Evolutionary conservation across 2,888 invertebrate species (phyloP).

Genomic region (Drosophila dives): DNA sequence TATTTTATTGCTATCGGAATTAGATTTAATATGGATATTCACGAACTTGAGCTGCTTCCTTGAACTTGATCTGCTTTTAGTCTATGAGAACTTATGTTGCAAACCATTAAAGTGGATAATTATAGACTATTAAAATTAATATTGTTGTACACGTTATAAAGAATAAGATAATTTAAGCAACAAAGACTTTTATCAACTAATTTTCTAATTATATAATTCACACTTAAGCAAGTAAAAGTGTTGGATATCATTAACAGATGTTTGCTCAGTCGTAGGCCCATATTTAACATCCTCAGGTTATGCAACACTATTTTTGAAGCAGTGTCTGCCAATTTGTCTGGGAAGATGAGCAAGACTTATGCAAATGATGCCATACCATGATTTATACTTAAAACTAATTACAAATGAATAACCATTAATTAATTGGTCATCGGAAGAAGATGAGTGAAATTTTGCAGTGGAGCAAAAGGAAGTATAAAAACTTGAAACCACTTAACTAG

Average conservation of each 20-base stretch:
- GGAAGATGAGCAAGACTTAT: slow-evolving; percentile 27
- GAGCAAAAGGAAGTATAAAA: slow-evolving; percentile 29
- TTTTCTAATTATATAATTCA: background rate
- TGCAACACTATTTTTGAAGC: slow-evolving; percentile 32
- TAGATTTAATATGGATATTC: background rate
- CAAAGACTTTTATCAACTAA: background rate
- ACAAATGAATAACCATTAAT: slow-evolving; percentile 33
- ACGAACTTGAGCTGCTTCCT: background rate
- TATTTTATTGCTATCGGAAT: background rate
- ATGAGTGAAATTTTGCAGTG: slow-evolving; percentile 37
- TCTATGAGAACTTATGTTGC: background rate
- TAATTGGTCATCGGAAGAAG: slow-evolving; percentile 30
- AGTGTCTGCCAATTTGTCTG: slow-evolving; percentile 63
- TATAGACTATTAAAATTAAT: background rate
- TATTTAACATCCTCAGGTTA: slow-evolving; percentile 28
- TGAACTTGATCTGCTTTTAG: background rate
- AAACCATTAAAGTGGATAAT: background rate
- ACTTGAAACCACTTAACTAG: slow-evolving; percentile 51
- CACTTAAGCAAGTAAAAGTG: background rate
- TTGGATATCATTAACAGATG: background rate
- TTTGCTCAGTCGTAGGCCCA: background rate
- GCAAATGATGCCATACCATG: slow-evolving; percentile 35
- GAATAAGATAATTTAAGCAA: background rate
- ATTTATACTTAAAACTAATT: slow-evolving; percentile 37
- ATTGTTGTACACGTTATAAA: background rate